These are phyloP conservation scores for Cyanistes caeruleus DNA, from an alignment of 2,113 vertebrate species.

Conservation along the genomic window DNA sequence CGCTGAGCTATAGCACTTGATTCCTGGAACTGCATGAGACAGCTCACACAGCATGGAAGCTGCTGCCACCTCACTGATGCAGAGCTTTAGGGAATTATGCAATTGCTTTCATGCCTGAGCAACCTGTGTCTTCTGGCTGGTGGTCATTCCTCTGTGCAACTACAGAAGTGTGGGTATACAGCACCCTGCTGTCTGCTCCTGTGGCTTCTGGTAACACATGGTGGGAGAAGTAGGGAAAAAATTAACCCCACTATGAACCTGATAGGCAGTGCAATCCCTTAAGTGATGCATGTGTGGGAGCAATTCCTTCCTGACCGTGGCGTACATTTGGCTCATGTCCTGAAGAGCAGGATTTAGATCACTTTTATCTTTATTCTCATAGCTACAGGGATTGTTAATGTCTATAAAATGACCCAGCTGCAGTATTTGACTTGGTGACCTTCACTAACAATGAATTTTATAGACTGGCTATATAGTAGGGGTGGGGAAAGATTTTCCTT, in stretches of 20 bases:
- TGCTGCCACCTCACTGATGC: background rate
- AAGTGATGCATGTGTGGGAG: background rate
- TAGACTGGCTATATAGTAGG: background rate
- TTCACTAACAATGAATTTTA: constrained; percentile 17
- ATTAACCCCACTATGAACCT: background rate
- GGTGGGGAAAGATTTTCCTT: background rate
- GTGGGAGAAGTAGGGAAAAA: background rate
- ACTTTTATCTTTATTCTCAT: constrained; percentile 26
- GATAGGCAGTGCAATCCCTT: background rate
- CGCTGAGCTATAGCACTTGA: background rate
- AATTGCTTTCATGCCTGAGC: background rate
- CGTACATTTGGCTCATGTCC: background rate
- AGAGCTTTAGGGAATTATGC: background rate
- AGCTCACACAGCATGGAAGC: background rate
- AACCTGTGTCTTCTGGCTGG: background rate
- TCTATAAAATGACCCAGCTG: constrained; percentile 32
- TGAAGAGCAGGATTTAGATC: constrained; percentile 20
- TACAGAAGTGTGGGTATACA: background rate
- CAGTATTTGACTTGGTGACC: constrained; percentile 25
- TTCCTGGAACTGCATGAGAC: background rate
- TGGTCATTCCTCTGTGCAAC: background rate
- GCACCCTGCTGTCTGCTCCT: background rate
- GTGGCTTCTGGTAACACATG: background rate
- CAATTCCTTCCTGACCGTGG: background rate
- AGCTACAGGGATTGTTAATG: constrained; percentile 21